Evolutionary conservation across 2,797 vertebrate genomes (phyloP).

Genomic region (Lepilemur ruficaudatus): DNA sequence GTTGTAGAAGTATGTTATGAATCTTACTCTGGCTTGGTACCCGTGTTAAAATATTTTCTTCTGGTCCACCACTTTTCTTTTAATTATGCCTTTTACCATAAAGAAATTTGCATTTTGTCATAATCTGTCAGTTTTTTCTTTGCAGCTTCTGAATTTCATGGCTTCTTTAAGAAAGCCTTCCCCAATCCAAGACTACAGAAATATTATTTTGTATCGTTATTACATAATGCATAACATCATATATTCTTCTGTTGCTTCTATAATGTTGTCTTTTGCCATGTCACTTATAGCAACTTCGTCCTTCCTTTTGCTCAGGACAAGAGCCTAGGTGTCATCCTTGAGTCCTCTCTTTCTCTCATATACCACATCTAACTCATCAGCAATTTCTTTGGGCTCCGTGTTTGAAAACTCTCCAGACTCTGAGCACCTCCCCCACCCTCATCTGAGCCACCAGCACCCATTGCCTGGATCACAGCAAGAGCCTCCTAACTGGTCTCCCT

Average conservation of each 20-base stretch:
- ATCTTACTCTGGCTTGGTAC: not conserved
- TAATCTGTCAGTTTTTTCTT: not conserved
- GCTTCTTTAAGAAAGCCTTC: constrained; percentile 4
- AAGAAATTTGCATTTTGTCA: not conserved
- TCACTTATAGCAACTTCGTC: not conserved
- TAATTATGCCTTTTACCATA: not conserved
- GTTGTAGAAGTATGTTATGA: not conserved
- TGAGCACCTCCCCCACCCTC: not conserved
- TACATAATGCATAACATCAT: not conserved
- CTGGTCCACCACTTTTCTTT: not conserved
- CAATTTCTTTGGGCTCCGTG: not conserved
- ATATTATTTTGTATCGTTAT: not conserved
- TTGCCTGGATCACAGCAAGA: not conserved
- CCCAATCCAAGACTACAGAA: not conserved
- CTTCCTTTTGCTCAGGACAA: constrained; percentile 4
- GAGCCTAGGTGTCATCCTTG: not conserved
- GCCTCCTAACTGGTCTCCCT: not conserved
- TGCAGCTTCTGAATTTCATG: not conserved
- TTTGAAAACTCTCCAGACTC: not conserved
- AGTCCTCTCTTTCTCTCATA: not conserved
- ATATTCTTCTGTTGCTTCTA: not conserved
- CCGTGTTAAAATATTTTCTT: constrained; percentile 21
- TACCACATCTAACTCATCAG: not conserved
- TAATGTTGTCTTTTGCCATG: not conserved
- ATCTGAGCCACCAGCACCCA: not conserved